A percentile compares a stretch with the other conserved stretches of the same genome.
These are phyloP conservation scores for Hoplostethus mediterraneus DNA, from an alignment of 2,797 vertebrate species.

Conservation along the genomic window DNA sequence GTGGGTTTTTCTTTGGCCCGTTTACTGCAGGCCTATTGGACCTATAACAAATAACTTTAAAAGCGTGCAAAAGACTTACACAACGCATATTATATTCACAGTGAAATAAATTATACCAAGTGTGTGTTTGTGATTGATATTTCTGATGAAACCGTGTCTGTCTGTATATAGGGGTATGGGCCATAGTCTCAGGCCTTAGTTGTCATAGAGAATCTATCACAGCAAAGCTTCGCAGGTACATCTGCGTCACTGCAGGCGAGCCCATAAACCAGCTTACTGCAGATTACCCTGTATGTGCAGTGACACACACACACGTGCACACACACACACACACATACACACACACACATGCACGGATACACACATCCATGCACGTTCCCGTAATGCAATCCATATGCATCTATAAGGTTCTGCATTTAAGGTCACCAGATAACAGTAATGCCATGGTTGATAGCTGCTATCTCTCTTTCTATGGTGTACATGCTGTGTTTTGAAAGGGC, in stretches of 20 bases:
- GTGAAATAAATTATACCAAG: background rate
- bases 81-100: background rate
- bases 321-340: conserved; percentile 53
- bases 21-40: background rate
- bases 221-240: conserved; percentile 69
- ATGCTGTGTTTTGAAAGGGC: too few relatives aligned
- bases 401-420: background rate
- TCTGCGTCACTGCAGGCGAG: conserved; percentile 83
- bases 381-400: background rate
- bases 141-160: background rate
- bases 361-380: background rate
- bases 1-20: conserved; percentile 1
- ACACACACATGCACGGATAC: conserved; percentile 10
- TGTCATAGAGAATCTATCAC: conserved; percentile 82
- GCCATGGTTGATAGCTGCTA: background rate
- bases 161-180: conserved; percentile 49
- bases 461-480: background rate
- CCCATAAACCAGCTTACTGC: conserved; percentile 86
- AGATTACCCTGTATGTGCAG: conserved; percentile 80
- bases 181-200: conserved; percentile 68
- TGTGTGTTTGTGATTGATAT: background rate
- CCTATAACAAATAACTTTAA: background rate
- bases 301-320: conserved; percentile 6
- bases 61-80: background rate
- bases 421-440: background rate